Evolutionary conservation across 2,888 invertebrate species (phyloP), one percentile per base, ranked within the genome.

Genomic region (Mechanitis messenoides): DNA sequence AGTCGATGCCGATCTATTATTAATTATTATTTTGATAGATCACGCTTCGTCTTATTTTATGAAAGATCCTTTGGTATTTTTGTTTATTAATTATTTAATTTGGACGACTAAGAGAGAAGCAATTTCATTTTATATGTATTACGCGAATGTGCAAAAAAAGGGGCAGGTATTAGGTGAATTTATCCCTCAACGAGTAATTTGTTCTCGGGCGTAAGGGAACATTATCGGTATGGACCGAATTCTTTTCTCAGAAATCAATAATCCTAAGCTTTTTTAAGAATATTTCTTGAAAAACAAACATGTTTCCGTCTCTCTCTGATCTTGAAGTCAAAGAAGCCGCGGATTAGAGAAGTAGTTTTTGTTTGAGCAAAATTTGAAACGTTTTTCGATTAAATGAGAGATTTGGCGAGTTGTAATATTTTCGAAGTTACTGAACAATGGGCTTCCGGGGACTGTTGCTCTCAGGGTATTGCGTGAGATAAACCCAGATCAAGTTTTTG

Each of bases 1-100:
- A 76, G 80, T 79, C 80, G 78, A 74, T 72, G 76, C 76, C 81
- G 81, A 83, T 82, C 84, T 87, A 86, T 85, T 87, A 87, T 87
- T 89, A 87, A 88, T 89, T 89, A 87, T 85, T 87, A 85, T 87
- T 88, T 86, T 89, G 87, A 90, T 88, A 80, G 88, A 88, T 89
- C 86, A 85, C 78, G 84, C 76, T 77, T 73, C 81, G 78, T 82
- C 84, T 85, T 87, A 84, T 85, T 87, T 88, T 80, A 87, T 88
- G 85, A 86, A 76, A 82, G 83, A 80, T 75, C 69, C 74, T 74
- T 78, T 77, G 76, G 75, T 74, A 80, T 75, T 78, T 76, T 74
- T 78, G 69, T 74, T 81, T 78, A 84, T 85, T 86, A 85, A 83
- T 84, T 83, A 78, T 77, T 74, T 76, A 76, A 72, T 75, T 76